Evolutionary conservation across 2,797 vertebrate species (phyloP).

Genomic region (Eupleurogrammus muticus): DNA sequence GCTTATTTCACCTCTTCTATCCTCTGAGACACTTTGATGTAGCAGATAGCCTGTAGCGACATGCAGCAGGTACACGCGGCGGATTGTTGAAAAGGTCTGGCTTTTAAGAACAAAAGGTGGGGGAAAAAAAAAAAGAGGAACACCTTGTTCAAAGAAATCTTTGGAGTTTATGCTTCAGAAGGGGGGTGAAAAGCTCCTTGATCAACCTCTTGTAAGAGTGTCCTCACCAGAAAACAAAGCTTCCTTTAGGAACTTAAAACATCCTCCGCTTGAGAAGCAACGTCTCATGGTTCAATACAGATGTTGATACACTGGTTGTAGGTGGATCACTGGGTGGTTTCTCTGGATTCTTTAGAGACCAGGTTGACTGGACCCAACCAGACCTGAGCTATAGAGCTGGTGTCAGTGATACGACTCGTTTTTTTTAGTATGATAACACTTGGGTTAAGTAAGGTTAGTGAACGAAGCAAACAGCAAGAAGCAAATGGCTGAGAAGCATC

Average conservation of each 20-base stretch:
- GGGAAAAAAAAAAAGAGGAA: slow-evolving; percentile 15
- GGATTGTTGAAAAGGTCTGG: slow-evolving; percentile 7
- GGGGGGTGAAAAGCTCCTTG: background rate
- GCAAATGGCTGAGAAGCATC: too few species aligned
- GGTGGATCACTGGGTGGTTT: background rate
- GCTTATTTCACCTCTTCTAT: slow-evolving; percentile 2
- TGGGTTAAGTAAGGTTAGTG: too few species aligned
- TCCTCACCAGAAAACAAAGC: too few species aligned
- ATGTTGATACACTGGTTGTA: background rate
- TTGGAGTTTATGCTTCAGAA: background rate
- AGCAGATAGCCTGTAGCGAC: slow-evolving; percentile 9
- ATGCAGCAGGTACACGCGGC: slow-evolving; percentile 1
- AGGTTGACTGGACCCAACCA: background rate
- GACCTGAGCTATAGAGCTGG: background rate
- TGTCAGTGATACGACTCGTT: too few species aligned
- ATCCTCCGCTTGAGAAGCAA: background rate
- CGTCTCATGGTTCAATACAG: background rate
- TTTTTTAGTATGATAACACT: too few species aligned
- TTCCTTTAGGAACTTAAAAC: background rate
- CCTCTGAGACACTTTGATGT: slow-evolving; percentile 53
- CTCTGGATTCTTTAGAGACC: too few species aligned
- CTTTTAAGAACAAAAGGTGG: slow-evolving; percentile 2
- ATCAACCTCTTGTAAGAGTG: background rate
- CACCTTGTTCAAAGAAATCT: slow-evolving; percentile 2
- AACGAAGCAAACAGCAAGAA: too few species aligned